Base-by-base conservation (phyloP, 2,113 vertebrate species). In the Psittacula cyanocephala region DNA sequence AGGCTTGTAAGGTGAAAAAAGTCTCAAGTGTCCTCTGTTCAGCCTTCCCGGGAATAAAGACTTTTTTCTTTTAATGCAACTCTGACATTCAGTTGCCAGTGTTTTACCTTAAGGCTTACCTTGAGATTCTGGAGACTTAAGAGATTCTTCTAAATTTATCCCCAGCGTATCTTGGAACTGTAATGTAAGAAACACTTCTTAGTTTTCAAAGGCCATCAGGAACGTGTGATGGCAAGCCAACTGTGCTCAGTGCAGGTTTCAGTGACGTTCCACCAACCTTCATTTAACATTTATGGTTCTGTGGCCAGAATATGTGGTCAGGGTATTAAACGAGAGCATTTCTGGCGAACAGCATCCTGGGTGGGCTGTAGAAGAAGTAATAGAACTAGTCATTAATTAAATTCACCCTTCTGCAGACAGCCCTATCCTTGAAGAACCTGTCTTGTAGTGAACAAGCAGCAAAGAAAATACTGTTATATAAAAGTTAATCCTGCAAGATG, bases 281-380 rank as follows among this genome's bases (percentile, higher is more conserved):
- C 70, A 49, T 69, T 71, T 76, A 79, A 81, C 17, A 33, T 75
- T 67, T 11, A 5, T 62, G 93, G 77, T 87, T 95, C 89, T 91
- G 84, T 62, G 91, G 89, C 57, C 84, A 92, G 88, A 92, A 93
- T 76, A 92, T 44, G n/a, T 81, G 78, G 65, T 78, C 69, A 82
- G 65, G 22, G 22, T 81, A 75, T 89, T 93, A 78, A 96, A 75
- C 71, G 52, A 75, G 62, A 76, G 67, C 52, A 81, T 79, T 93
- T 95, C 69, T 93, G 60, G 47, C 52, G 16, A 84, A 50, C 69
- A 75, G 57, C 86, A 64, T 64, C 43, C 69, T 91, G 77, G 81
- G 91, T 89, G 84, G 83, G 29, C 91, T 82, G 39, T n/a, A 41
- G 57, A 88, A 86, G 52, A 27, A 63, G n/a, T n/a, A 37, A 84